Conservation (phyloP, 2,888 invertebrate genomes). For the Hypsopygia costalis region DNA sequence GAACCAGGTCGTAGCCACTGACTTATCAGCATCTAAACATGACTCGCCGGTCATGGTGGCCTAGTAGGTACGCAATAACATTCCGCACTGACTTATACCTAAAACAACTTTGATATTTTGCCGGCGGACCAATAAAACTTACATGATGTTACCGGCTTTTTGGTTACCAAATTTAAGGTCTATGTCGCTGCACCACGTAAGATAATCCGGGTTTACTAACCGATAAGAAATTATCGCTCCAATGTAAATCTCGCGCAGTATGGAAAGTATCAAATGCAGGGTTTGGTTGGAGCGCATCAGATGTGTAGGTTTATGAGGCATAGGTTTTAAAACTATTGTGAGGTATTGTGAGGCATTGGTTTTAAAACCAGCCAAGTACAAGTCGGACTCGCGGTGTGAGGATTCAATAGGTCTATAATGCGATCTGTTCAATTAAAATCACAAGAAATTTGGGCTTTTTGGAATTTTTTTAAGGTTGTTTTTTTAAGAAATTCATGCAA, state of each 20-base stretch:
- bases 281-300: conserved; percentile 1
- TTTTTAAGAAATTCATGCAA: too few species aligned
- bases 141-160: conserved; percentile 32
- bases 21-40: conserved; percentile 61
- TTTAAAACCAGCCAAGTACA: too few species aligned
- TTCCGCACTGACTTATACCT: conserved; percentile 32
- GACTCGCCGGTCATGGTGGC: conserved; percentile 53
- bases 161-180: conserved; percentile 38
- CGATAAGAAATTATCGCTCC: conserved; percentile 53
- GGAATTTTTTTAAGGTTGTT: too few species aligned
- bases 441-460: too few species aligned
- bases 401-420: too few species aligned
- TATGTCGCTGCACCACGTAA: conserved; percentile 45
- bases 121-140: conserved; percentile 53
- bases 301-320: neutral
- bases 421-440: too few species aligned
- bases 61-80: conserved; percentile 44
- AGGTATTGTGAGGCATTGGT: too few species aligned
- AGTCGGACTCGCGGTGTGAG: too few species aligned
- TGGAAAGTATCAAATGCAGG: conserved; percentile 17
- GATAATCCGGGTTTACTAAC: conserved; percentile 54
- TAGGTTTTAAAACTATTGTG: too few species aligned
- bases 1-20: conserved; percentile 56
- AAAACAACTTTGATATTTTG: conserved; percentile 60
- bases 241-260: conserved; percentile 43